Percentiles rank a stretch among this genome's conserved stretches.
Evolutionary conservation across 2,888 invertebrate genomes (phyloP).

Genomic region (Eupithecia pulchellata): DNA sequence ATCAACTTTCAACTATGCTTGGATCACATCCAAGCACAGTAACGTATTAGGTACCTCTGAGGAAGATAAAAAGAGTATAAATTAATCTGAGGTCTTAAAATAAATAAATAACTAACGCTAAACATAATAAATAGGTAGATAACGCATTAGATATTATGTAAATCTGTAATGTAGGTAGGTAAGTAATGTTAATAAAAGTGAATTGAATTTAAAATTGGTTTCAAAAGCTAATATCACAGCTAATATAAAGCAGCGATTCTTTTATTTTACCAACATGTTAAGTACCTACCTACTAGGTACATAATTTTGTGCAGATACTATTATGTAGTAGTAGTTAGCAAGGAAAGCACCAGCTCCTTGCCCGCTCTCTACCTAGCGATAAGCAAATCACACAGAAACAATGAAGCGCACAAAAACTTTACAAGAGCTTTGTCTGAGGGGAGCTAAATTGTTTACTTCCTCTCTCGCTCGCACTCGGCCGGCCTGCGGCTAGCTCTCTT

Average conservation of each 20-base stretch:
- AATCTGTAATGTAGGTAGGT: no score
- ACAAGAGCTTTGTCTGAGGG: constrained; percentile 12
- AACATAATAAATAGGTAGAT: no score
- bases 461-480: constrained; percentile 20
- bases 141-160: no score
- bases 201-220: no score
- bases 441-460: constrained; percentile 20
- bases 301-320: background rate
- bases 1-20: no score
- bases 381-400: constrained; percentile 18
- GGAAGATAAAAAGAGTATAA: background rate
- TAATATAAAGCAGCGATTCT: no score
- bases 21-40: no score
- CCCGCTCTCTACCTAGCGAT: background rate
- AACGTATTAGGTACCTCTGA: no score
- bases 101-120: no score
- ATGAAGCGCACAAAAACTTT: constrained; percentile 21
- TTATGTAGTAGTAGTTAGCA: background rate
- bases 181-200: no score
- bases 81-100: background rate
- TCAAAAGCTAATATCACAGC: no score
- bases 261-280: background rate
- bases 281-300: no score
- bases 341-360: background rate
- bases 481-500: constrained; percentile 2